phyloP scores from a whole-genome alignment of 2,113 vertebrate species.

The Sceloporus undulatus region DNA sequence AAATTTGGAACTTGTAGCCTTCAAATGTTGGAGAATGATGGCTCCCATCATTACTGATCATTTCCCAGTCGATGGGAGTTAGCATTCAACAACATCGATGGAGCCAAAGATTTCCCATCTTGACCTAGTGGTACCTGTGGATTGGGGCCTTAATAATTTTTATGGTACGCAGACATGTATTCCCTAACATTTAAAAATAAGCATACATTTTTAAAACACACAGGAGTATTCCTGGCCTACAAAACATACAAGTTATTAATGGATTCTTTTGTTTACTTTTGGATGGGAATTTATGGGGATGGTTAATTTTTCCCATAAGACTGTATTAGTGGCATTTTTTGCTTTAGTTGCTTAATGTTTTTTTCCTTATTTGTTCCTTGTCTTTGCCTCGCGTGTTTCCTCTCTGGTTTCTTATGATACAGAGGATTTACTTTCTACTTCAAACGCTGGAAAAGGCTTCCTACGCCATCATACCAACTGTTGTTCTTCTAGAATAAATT shows the following conservation, averaged over 20 bases:
- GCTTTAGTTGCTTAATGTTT: background rate
- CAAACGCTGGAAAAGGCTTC: background rate
- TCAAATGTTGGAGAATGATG: background rate
- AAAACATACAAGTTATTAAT: background rate
- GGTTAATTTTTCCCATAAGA: background rate
- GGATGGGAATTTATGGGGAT: background rate
- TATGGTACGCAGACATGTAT: background rate
- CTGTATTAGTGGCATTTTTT: background rate
- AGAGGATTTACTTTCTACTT: background rate
- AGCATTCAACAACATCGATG: background rate
- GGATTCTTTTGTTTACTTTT: background rate
- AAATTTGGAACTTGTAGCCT: background rate
- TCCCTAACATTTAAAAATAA: background rate
- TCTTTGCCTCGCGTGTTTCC: background rate
- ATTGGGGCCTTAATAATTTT: background rate
- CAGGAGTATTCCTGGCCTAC: background rate
- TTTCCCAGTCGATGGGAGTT: background rate
- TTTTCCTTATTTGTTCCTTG: background rate
- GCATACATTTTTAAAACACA: background rate
- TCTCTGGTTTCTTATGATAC: background rate
- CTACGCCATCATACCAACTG: background rate
- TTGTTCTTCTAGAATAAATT: constrained; percentile 7
- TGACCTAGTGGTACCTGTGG: background rate
- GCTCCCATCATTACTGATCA: background rate
- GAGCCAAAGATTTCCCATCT: background rate